Percentiles rank a stretch among this genome's conserved stretches.
These are phyloP conservation scores for Knipowitschia caucasica DNA, from an alignment of 2,797 vertebrate genomes.

Conservation along the genomic window DNA sequence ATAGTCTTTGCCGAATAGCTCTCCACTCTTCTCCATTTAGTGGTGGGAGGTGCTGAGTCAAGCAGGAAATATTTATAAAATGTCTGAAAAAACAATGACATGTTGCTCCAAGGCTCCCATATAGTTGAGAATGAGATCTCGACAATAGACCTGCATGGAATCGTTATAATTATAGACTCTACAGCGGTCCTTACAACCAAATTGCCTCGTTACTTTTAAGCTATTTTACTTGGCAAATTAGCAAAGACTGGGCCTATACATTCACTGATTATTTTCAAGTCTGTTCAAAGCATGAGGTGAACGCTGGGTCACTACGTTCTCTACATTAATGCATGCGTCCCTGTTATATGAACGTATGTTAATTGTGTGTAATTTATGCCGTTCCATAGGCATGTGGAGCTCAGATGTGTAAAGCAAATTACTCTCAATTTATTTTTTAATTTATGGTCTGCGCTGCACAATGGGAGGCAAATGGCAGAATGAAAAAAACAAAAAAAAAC, in stretches of 20 bases:
- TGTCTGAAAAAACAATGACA: too few species aligned
- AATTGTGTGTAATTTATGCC: slow-evolving; percentile 8
- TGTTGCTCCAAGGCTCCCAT: too few species aligned
- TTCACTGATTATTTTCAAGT: slow-evolving; percentile 30
- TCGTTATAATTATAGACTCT: too few species aligned
- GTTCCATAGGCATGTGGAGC: slow-evolving; percentile 9
- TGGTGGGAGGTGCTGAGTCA: too few species aligned
- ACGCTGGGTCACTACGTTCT: slow-evolving; percentile 15
- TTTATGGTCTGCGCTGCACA: slow-evolving; percentile 38
- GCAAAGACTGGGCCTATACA: slow-evolving; percentile 29
- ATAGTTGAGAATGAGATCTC: too few species aligned
- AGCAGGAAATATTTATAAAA: too few species aligned
- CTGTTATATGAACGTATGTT: slow-evolving; percentile 1
- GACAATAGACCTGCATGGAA: too few species aligned
- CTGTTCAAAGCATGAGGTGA: slow-evolving; percentile 22
- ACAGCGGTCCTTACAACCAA: too few species aligned
- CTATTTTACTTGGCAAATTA: slow-evolving; percentile 8
- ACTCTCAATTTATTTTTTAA: slow-evolving; percentile 27
- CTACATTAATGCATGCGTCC: neutral
- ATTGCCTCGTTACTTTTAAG: slow-evolving; percentile 21
- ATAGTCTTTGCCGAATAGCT: too few species aligned
- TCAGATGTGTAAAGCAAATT: slow-evolving; percentile 22
- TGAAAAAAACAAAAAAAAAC: too few species aligned
- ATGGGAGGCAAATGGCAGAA: slow-evolving; percentile 19
- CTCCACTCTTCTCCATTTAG: too few species aligned